A percentile compares a stretch with the other conserved stretches of the same genome.
Evolutionary conservation across 92 coral and sea anemone species (phyloP).

Genomic region (Montipora capitata): DNA sequence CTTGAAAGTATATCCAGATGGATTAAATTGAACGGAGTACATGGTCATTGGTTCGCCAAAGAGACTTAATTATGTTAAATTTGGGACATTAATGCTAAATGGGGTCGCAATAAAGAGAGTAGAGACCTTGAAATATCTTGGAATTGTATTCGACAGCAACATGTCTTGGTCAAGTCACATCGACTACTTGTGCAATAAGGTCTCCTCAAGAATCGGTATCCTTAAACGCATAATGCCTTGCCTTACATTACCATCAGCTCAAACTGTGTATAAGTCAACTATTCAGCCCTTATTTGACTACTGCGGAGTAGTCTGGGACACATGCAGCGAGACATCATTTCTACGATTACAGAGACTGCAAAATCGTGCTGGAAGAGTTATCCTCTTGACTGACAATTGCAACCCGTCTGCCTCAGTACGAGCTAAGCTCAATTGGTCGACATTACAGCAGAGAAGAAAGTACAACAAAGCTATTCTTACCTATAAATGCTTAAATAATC

Average conservation of each 20-base stretch:
- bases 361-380: slow-evolving; percentile 36
- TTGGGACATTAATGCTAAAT: slow-evolving; percentile 1
- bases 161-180: slow-evolving; percentile 41
- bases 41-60: slow-evolving; percentile 26
- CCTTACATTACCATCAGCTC: slow-evolving; percentile 52
- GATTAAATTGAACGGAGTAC: background rate
- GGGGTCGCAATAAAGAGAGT: slow-evolving; percentile 26
- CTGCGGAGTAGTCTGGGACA: slow-evolving; percentile 31
- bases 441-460: slow-evolving; percentile 38
- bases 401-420: slow-evolving; percentile 20
- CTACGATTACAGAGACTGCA: background rate
- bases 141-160: slow-evolving; percentile 1
- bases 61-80: background rate
- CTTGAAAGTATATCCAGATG: no score
- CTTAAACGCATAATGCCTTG: slow-evolving; percentile 59
- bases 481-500: slow-evolving; percentile 45
- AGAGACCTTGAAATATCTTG: slow-evolving; percentile 18
- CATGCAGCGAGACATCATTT: slow-evolving; percentile 26
- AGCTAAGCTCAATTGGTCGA: slow-evolving; percentile 34
- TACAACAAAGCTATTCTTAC: slow-evolving; percentile 21
- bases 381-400: background rate
- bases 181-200: slow-evolving; percentile 50
- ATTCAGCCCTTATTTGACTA: no score
- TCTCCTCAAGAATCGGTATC: slow-evolving; percentile 69
- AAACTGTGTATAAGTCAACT: slow-evolving; percentile 5